Conservation (phyloP, 1,140 invertebrate species). For the Papilio machaon region DNA sequence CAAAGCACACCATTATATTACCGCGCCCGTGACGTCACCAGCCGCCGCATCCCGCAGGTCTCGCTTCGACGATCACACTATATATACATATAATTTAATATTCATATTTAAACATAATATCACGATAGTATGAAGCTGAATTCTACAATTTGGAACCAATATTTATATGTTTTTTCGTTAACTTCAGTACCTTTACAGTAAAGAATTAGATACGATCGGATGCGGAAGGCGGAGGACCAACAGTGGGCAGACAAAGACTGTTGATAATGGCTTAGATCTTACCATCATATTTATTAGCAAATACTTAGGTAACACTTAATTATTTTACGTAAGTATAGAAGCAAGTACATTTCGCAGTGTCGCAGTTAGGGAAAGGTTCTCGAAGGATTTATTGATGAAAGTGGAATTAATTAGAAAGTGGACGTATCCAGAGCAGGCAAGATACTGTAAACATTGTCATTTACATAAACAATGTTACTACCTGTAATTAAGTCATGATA, state of each 20-base stretch:
- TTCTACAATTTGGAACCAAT: too few species aligned
- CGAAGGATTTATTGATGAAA: conserved; percentile 17
- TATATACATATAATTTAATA: not conserved
- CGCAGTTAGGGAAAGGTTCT: not conserved
- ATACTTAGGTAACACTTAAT: too few species aligned
- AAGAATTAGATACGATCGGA: too few species aligned
- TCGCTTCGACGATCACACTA: not conserved
- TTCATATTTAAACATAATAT: too few species aligned
- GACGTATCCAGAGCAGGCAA: not conserved
- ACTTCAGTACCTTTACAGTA: too few species aligned
- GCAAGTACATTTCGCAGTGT: not conserved
- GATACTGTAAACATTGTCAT: conserved; percentile 11
- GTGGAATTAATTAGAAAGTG: conserved; percentile 26
- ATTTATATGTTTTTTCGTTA: too few species aligned
- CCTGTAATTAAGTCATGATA: not conserved
- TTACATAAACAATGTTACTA: conserved; percentile 3
- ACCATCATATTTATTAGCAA: too few species aligned
- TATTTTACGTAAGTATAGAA: too few species aligned
- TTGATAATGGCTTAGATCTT: too few species aligned
- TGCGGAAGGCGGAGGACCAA: too few species aligned
- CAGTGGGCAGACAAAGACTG: too few species aligned
- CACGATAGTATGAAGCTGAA: too few species aligned
- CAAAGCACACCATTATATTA: conserved; percentile 4
- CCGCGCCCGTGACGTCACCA: not conserved
- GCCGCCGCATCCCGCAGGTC: not conserved